Evolutionary conservation across 2,113 vertebrate genomes (phyloP).

Genomic region (Crotalus tigris): DNA sequence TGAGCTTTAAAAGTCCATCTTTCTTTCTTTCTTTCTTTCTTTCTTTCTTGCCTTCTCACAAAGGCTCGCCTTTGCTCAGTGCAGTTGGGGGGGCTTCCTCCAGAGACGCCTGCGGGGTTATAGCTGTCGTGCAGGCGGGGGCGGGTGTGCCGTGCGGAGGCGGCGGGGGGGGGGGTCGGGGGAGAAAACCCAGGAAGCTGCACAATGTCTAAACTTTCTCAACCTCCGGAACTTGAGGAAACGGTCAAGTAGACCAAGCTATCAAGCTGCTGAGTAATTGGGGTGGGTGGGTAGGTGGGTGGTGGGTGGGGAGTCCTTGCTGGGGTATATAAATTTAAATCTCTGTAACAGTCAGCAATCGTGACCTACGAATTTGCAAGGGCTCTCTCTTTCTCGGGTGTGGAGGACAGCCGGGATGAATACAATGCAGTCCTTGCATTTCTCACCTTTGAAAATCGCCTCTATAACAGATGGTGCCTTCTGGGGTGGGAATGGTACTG

Average conservation of each 20-base stretch:
- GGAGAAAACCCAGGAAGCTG: background rate
- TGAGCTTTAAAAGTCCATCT: conserved; percentile 25
- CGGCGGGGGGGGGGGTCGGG: background rate
- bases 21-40: background rate
- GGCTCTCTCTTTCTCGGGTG: background rate
- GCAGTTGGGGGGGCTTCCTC: background rate
- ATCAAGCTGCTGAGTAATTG: background rate
- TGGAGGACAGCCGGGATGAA: background rate
- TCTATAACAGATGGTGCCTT: background rate
- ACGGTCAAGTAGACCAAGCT: background rate
- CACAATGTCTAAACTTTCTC: background rate
- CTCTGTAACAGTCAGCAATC: background rate
- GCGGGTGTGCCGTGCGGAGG: background rate
- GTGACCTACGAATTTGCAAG: background rate
- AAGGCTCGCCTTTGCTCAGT: background rate
- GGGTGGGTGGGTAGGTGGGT: too few relatives aligned
- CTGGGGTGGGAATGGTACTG: background rate
- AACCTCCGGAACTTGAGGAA: background rate
- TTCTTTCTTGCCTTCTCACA: background rate
- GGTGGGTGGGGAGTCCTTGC: background rate
- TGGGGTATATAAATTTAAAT: background rate
- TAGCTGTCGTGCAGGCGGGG: background rate
- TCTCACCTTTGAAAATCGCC: background rate
- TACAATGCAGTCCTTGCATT: background rate
- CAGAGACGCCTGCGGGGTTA: background rate